Percentiles rank a stretch among this genome's conserved stretches.
phyloP scores from a whole-genome alignment of 2,888 invertebrate species.

The Hypena proboscidalis region DNA sequence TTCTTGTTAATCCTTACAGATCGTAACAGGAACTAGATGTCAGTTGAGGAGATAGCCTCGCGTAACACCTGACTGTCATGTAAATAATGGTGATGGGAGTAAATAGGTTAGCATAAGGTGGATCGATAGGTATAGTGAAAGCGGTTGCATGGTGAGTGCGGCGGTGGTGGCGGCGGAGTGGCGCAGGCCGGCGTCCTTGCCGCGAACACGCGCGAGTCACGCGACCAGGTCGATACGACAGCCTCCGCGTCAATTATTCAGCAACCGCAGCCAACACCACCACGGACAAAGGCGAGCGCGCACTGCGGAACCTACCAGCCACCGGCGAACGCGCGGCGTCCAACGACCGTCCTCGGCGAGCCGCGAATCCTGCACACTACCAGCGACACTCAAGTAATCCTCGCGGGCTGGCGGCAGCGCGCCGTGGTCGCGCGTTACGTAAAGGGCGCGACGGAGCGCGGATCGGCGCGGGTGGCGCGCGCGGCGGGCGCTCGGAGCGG shows the following conservation, averaged over 20 bases:
- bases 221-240: slow-evolving; percentile 83
- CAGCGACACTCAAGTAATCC: slow-evolving; percentile 65
- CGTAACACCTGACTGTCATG: slow-evolving; percentile 11
- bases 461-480: slow-evolving; percentile 74
- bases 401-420: slow-evolving; percentile 49
- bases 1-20: slow-evolving; percentile 2
- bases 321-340: slow-evolving; percentile 62
- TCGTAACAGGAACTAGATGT: slow-evolving; percentile 1
- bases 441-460: slow-evolving; percentile 79
- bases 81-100: slow-evolving; percentile 32
- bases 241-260: slow-evolving; percentile 82
- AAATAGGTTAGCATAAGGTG: slow-evolving; percentile 37
- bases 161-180: slow-evolving; percentile 59
- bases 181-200: slow-evolving; percentile 83
- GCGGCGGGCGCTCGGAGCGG: slow-evolving; percentile 80
- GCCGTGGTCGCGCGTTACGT: slow-evolving; percentile 80
- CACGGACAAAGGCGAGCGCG: slow-evolving; percentile 72
- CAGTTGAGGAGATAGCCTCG: slow-evolving; percentile 14
- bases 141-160: slow-evolving; percentile 54
- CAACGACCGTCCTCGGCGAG: slow-evolving; percentile 53
- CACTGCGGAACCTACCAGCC: slow-evolving; percentile 75
- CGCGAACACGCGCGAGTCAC: slow-evolving; percentile 74
- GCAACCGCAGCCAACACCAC: slow-evolving; percentile 61
- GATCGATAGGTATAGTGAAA: slow-evolving; percentile 39
- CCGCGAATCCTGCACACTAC: slow-evolving; percentile 57